These are phyloP conservation scores for Leptoteleia sp. DNA, from an alignment of 1,140 invertebrate genomes.

Conservation along the genomic window DNA sequence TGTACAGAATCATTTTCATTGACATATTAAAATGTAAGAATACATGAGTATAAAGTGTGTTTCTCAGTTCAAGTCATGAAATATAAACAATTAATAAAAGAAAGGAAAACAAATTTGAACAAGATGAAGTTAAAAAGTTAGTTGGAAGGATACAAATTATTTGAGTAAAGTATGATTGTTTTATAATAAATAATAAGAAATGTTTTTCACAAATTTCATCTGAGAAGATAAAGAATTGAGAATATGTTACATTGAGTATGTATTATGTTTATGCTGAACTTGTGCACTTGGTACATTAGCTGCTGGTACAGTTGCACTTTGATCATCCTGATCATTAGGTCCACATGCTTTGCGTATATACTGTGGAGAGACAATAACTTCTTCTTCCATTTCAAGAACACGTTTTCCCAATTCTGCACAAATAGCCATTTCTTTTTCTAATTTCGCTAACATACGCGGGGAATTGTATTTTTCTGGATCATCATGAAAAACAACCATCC, in stretches of 20 bases:
- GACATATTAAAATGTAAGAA: no score
- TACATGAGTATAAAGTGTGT: no score
- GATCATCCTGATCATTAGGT: conserved; percentile 84
- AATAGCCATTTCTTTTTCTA: conserved; percentile 93
- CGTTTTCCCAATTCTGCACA: conserved; percentile 93
- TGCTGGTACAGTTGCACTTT: conserved; percentile 81
- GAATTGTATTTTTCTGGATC: conserved; percentile 97
- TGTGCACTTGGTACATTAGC: conserved; percentile 80
- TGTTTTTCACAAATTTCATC: no score
- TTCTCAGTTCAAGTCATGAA: no score
- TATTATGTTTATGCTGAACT: conserved; percentile 77
- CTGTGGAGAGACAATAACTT: conserved; percentile 94
- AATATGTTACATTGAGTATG: conserved; percentile 80
- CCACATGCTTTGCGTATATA: conserved; percentile 88
- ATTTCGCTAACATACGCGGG: conserved; percentile 90
- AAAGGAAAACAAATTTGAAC: no score
- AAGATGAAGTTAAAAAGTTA: no score
- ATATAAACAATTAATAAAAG: no score
- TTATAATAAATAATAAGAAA: no score
- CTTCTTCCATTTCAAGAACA: conserved; percentile 95
- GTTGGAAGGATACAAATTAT: no score
- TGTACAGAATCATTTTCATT: no score
- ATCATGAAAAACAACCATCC: conserved; percentile 98
- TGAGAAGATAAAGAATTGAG: conserved; percentile 20
- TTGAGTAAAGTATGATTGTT: no score